Evolutionary conservation across 2,797 vertebrate genomes (phyloP).

Genomic region (Sorex maritimensis): DNA sequence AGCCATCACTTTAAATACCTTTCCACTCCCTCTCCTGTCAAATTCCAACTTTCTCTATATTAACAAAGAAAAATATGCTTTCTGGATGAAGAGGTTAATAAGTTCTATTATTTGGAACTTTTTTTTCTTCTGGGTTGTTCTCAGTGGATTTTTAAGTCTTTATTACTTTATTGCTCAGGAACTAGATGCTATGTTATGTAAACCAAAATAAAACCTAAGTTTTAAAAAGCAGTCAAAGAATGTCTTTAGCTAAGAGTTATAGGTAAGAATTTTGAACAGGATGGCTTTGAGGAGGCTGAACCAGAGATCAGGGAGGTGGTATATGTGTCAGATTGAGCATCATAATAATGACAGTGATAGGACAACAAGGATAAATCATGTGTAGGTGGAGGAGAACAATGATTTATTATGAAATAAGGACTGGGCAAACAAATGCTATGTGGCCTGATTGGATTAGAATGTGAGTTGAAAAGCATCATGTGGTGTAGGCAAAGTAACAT

Average conservation of each 20-base stretch:
- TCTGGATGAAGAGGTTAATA: background rate
- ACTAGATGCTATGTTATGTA: background rate
- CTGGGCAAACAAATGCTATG: background rate
- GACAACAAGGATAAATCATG: background rate
- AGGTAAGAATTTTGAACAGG: background rate
- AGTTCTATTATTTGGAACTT: background rate
- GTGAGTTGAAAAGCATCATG: background rate
- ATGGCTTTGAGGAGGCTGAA: background rate
- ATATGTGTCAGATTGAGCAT: no score
- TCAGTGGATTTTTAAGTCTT: background rate
- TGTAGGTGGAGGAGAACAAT: background rate
- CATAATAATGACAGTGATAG: background rate
- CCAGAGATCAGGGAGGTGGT: background rate
- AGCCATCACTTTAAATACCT: background rate
- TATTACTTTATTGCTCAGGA: background rate
- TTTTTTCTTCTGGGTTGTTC: background rate
- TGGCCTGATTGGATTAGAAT: background rate
- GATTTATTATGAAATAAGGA: background rate
- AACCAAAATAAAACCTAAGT: background rate
- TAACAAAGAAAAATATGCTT: background rate
- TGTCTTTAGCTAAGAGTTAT: background rate
- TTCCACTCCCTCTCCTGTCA: background rate
- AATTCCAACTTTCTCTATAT: slow-evolving; percentile 10
- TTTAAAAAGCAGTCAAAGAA: background rate
- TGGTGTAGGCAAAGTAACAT: background rate